These are phyloP conservation scores for Epizoanthus illoricatus DNA, from an alignment of 92 coral and sea anemone genomes.

Conservation along the genomic window DNA sequence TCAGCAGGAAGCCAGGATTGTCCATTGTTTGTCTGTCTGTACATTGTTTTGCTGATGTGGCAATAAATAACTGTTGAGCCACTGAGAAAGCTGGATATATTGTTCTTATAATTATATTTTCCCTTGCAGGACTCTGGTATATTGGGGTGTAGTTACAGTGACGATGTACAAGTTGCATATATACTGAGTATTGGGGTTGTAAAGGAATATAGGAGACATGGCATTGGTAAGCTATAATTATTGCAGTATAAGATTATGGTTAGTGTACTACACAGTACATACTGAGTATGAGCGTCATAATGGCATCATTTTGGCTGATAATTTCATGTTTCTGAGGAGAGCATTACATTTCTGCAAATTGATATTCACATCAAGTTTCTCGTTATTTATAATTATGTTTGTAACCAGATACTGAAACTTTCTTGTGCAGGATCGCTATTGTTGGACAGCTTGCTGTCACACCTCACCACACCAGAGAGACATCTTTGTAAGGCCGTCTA, in stretches of 20 bases:
- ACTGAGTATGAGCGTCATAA: background rate
- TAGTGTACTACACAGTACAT: background rate
- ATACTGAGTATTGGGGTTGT: slow-evolving; percentile 93
- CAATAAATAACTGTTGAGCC: background rate
- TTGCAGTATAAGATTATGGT: too few species aligned
- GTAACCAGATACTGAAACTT: background rate
- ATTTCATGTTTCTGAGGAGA: background rate
- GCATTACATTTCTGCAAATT: background rate
- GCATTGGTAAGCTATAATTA: slow-evolving; percentile 70
- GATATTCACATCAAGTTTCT: background rate
- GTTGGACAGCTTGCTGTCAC: slow-evolving; percentile 83
- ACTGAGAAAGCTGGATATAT: too few species aligned
- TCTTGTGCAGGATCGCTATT: slow-evolving; percentile 72
- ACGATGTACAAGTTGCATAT: slow-evolving; percentile 83
- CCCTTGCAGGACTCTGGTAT: slow-evolving; percentile 84
- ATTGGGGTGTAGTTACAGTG: slow-evolving; percentile 75
- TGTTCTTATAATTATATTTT: background rate
- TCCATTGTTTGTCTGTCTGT: too few species aligned
- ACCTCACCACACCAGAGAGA: slow-evolving; percentile 91
- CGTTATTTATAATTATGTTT: background rate
- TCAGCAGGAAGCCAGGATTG: too few species aligned
- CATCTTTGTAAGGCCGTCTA: slow-evolving; percentile 89
- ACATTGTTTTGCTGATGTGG: background rate
- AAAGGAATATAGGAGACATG: slow-evolving; percentile 84
- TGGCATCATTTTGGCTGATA: too few species aligned